Evolutionary conservation across 2,888 invertebrate species (phyloP), one percentile per base, ranked within the genome.

Genomic region (Hartigia nigra): DNA sequence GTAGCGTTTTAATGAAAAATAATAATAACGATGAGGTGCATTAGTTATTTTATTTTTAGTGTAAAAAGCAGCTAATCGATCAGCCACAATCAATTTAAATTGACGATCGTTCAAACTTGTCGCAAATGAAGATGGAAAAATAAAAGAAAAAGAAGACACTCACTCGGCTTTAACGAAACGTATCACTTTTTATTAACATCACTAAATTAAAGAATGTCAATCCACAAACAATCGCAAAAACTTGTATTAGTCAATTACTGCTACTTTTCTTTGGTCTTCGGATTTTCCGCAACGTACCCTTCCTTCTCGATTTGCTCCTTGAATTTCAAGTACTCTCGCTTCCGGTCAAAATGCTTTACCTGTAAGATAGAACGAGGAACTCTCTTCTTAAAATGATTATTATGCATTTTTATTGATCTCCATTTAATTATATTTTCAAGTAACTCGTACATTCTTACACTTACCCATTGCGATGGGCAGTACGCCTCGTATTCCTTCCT

Each of bases 321-420:
- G 92, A 96, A 98, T 88, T 96, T 94, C 88, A 97, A 93, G 92
- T 97, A 98, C 86, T 96, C 96, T 88, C 97, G 93, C 92, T 97
- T 97, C 87, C 97, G 95, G 92, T 98, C 98, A 92, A 98, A 98
- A 92, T 98, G 98, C 90, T 96, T 96, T 74, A 98, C 94, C 95
- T 93, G 90, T 14, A 88, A 87, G 83, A 86, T 81, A 82, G 80
- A 74, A 81, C 55, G 55, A 55, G 55, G 55, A 55, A 23, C 1
- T 55, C 55, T 55, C 55, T 55, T 9, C 14, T 55, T 55, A 55
- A 55, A 55, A 55, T 23, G 9, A 0, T 76, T 79, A 76, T 79
- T 81, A 78, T 74, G 76, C 79, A 79, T 31, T 78, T 32, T 79
- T 79, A 32, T 72, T 79, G 69, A 80, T 12, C 23, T 9, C 2